Percentiles rank a stretch among this genome's conserved stretches.
Evolutionary conservation across 2,797 vertebrate genomes (phyloP).

Genomic region (Decapterus maruadsi): DNA sequence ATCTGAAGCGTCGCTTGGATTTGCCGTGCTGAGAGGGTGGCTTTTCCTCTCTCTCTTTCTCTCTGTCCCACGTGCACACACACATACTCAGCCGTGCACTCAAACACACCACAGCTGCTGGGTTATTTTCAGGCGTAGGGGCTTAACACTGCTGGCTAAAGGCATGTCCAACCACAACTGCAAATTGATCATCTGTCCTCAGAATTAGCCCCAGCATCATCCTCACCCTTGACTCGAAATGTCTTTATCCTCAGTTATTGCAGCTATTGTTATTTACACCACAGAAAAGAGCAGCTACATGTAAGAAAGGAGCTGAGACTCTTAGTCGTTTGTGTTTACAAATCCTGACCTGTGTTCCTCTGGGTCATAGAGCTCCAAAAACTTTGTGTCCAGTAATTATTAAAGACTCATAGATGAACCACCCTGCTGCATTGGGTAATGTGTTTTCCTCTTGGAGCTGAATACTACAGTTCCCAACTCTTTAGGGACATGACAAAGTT

Average conservation of each 20-base stretch:
- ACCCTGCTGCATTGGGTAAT: neutral
- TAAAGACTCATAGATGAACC: neutral
- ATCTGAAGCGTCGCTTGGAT: conserved; percentile 50
- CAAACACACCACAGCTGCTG: conserved; percentile 68
- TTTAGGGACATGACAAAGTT: neutral
- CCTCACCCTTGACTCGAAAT: conserved; percentile 28
- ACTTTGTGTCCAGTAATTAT: neutral
- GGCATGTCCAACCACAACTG: conserved; percentile 70
- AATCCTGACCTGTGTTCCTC: neutral
- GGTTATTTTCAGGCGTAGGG: conserved; percentile 74
- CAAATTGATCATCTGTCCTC: conserved; percentile 73
- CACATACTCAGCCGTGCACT: conserved; percentile 21
- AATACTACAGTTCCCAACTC: neutral
- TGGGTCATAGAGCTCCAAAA: neutral
- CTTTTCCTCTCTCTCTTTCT: conserved; percentile 31
- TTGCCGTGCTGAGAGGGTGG: conserved; percentile 59
- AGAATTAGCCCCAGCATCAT: conserved; percentile 38
- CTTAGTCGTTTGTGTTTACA: neutral
- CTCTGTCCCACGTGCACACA: conserved; percentile 18
- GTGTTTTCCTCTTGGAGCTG: neutral
- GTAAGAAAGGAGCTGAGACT: conserved; percentile 9
- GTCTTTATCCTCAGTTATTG: conserved; percentile 43
- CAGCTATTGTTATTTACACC: conserved; percentile 29
- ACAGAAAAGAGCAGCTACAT: conserved; percentile 13
- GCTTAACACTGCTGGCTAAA: conserved; percentile 63